Evolutionary conservation across 23 tunicate species (phyloP), one percentile per base, ranked within the genome.

Genomic region (Halocynthia aurantium): DNA sequence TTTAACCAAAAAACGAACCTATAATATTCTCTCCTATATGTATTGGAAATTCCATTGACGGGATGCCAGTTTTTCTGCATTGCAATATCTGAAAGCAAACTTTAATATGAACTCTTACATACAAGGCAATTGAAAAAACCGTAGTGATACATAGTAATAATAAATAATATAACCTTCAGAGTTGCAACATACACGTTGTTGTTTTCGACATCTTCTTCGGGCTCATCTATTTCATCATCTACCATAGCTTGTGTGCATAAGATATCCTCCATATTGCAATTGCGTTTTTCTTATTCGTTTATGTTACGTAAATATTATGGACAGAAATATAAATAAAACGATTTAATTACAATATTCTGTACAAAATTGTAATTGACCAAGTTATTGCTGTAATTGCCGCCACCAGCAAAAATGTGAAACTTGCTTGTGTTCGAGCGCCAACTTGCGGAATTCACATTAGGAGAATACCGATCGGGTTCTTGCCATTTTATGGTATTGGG

Each of bases 21-120:
- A 87, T 77, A 5, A 77, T 71, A 71, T 87, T 87, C 10, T 87
- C 86, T 15, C 93, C 93, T 68, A 72, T 76, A 61, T 69, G 82
- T 21, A 87, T 77, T 52, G 86, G 80, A 63, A 61, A 76, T 67
- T 81, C 85, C 12, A 13, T 10, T 21, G 40, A 19, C n/a, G 51
- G n/a, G 5, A 81, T 61, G 15, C 79, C 79, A 7, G 56, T 7
- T 17, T 81, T 61, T 17, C 63, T 62, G n/a, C 51, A 40, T 72
- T 52, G 70, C 51, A 52, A 11, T 7, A 81, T 61, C 85, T 81
- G 62, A 71, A 62, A 72, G 8, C 2, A n/a, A 22, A 11, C 2
- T 12, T 49, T 2, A 19, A 19, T n/a, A 1, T 44, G 10, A 72
- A 49, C 13, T n/a, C 17, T 18, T 18, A 63, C 4, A 22, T 62